Evolutionary conservation across 2,888 invertebrate species (phyloP).

Genomic region (Hydriomena furcata): DNA sequence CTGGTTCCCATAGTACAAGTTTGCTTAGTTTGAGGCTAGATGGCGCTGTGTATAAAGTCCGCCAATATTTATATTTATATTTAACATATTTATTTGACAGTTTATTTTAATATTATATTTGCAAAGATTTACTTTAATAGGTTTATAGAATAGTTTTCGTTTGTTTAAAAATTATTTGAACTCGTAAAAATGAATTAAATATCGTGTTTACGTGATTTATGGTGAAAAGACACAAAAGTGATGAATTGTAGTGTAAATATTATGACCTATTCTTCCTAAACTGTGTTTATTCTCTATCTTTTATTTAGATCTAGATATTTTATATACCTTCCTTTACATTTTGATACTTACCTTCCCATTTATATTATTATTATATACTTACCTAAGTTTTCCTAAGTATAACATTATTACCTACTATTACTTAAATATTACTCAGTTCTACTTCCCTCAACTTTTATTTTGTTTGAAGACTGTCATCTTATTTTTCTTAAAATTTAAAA

Average conservation of each 20-base stretch:
- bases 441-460: background rate
- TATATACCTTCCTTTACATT: background rate
- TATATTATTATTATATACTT: too few species aligned
- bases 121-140: too few species aligned
- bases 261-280: background rate
- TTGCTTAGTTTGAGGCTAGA: too few species aligned
- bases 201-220: conserved; percentile 7
- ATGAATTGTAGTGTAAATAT: conserved; percentile 30
- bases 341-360: background rate
- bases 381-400: too few species aligned
- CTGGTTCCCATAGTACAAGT: too few species aligned
- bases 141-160: too few species aligned
- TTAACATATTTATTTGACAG: too few species aligned
- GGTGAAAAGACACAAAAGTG: conserved; percentile 34
- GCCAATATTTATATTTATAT: too few species aligned
- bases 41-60: too few species aligned
- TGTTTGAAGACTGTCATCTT: background rate
- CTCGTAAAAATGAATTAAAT: conserved; percentile 1
- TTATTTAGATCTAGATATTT: background rate
- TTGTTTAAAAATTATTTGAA: background rate
- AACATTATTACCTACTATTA: too few species aligned
- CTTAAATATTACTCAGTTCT: too few species aligned
- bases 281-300: background rate
- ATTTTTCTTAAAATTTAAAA: background rate
- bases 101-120: too few species aligned